phyloP scores from a whole-genome alignment of 2,797 vertebrate species.

The Sphaeramia orbicularis region DNA sequence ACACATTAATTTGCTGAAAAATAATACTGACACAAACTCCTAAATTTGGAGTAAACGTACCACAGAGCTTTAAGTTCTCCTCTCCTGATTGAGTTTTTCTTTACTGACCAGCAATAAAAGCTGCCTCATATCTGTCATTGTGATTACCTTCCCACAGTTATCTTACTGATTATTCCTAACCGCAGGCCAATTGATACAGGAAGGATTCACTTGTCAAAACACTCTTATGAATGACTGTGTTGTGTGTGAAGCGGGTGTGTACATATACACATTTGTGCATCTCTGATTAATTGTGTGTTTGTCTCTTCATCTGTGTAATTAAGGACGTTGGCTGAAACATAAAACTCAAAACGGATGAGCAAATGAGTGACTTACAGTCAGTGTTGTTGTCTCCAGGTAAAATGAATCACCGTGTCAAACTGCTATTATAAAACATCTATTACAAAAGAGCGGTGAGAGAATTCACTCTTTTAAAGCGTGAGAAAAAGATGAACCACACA shows the following conservation, averaged over 20 bases:
- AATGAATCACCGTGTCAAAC: slow-evolving; percentile 79
- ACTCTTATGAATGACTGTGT: slow-evolving; percentile 12
- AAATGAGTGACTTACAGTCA: slow-evolving; percentile 69
- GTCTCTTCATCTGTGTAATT: slow-evolving; percentile 64
- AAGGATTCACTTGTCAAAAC: slow-evolving; percentile 64
- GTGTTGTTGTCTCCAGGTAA: slow-evolving; percentile 60
- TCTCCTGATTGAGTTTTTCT: slow-evolving; percentile 20
- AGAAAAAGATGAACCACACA: slow-evolving; percentile 40
- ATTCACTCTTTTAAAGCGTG: slow-evolving; percentile 60
- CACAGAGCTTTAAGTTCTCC: slow-evolving; percentile 1
- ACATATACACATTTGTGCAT: slow-evolving; percentile 61
- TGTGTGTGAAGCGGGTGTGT: slow-evolving; percentile 46
- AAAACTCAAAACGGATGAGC: slow-evolving; percentile 78
- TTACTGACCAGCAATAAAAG: slow-evolving; percentile 36
- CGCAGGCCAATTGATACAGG: slow-evolving; percentile 60
- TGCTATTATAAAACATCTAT: slow-evolving; percentile 47
- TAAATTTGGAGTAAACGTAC: neutral
- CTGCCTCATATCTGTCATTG: slow-evolving; percentile 36
- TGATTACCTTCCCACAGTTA: slow-evolving; percentile 52
- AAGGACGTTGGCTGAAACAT: slow-evolving; percentile 71
- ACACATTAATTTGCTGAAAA: slow-evolving; percentile 29
- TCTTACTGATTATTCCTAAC: slow-evolving; percentile 53
- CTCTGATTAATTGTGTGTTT: slow-evolving; percentile 61
- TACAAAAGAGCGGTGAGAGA: slow-evolving; percentile 46
- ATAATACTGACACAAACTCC: slow-evolving; percentile 26